Base-by-base conservation (phyloP, 1,140 invertebrate genomes). In the Drosophila neocordata region DNA sequence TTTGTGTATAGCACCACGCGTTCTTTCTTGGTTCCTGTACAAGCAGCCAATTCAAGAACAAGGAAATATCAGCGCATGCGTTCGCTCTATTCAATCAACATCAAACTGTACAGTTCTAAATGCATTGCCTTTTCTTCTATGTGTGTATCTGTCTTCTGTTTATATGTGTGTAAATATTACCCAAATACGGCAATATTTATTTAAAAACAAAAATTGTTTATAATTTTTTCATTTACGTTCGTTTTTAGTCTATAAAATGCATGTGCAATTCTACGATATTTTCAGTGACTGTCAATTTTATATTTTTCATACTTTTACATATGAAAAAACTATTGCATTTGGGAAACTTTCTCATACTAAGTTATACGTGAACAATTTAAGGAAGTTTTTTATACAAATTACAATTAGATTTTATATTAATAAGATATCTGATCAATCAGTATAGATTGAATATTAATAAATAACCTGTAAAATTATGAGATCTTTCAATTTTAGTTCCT, bases 1-100 rank as follows among this genome's bases (percentile, higher is more conserved):
- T 31, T 72, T 84, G 52, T 79, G 73, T 85, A 63, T 85, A 70
- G 77, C 81, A 85, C 81, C 81, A 85, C 81, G 82, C 61, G 63
- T 62, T 68, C 57, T 73, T 18, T 18, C 38, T 53, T 63, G 41
- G 41, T 18, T 48, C 41, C 24, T 77, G 83, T 88, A 75, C 65
- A 31, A 84, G 77, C 62, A 71, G 70, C 18, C 38, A 78, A 27
- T 65, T 38, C 41, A 51, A 48, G 51, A 58, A 61, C 15, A 53
- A 58, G 71, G 64, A 71, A 76, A 60, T 56, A 58, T 67, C 51
- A 48, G 70, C 70, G 67, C 75, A 76, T 82, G 77, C 60, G 66
- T 60, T 64, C 56, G 61, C 38, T 64, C 58, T 20, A 27, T 18
- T 12, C 75, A 41, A 31, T 60, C 13, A 37, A 56, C n/a, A 51